Percentiles rank a stretch among this genome's conserved stretches.
Evolutionary conservation across 2,113 vertebrate species (phyloP).

Genomic region (Scomber japonicus): DNA sequence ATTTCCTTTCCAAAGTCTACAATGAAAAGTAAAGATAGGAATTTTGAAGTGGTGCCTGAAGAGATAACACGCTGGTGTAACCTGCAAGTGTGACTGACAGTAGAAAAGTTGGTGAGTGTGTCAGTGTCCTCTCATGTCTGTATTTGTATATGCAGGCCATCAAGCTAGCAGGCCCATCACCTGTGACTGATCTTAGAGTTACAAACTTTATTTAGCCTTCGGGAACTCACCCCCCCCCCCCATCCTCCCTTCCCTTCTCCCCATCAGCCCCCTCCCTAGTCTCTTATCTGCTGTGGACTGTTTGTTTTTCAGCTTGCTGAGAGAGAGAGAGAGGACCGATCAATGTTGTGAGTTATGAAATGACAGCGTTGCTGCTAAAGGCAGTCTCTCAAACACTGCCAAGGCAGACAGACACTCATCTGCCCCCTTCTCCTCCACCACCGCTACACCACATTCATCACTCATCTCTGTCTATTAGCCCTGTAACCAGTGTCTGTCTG

Average conservation of each 20-base stretch:
- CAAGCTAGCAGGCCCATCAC: constrained; percentile 39
- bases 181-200: constrained; percentile 66
- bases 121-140: background rate
- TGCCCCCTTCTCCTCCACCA: constrained; percentile 31
- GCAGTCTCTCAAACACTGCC: constrained; percentile 74
- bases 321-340: constrained; percentile 67
- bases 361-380: constrained; percentile 70
- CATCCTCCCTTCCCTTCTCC: constrained; percentile 26
- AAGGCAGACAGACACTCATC: constrained; percentile 64
- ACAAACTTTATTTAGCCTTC: constrained; percentile 67
- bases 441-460: constrained; percentile 68
- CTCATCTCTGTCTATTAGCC: constrained; percentile 52
- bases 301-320: constrained; percentile 72
- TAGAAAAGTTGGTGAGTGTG: too few relatives aligned
- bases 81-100: too few relatives aligned
- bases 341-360: constrained; percentile 84
- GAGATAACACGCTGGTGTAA: too few relatives aligned
- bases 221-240: constrained; percentile 12
- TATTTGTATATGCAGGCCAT: constrained; percentile 10
- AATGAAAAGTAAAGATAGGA: too few relatives aligned
- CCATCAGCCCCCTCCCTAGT: constrained; percentile 20
- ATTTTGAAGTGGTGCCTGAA: too few relatives aligned
- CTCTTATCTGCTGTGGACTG: constrained; percentile 65
- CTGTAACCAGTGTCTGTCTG: constrained; percentile 41
- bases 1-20: too few relatives aligned